Evolutionary conservation across 2,888 invertebrate species (phyloP).

Genomic region (Blastobasis adustella): DNA sequence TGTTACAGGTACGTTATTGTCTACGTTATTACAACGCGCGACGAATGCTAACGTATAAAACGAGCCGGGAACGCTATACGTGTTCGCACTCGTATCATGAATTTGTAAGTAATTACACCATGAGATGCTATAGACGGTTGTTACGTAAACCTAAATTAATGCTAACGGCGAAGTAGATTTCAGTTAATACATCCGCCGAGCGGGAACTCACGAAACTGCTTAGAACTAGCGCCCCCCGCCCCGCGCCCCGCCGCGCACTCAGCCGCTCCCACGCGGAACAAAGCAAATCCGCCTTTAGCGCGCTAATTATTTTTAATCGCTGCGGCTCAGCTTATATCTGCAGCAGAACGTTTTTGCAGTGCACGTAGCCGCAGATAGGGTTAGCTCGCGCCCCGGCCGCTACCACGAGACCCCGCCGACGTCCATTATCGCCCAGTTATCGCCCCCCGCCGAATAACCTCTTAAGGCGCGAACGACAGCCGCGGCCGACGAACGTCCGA

Average conservation of each 20-base stretch:
- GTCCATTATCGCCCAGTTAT: constrained; percentile 33
- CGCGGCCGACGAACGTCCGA: constrained; percentile 25
- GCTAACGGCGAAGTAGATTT: neutral
- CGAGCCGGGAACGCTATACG: too few relatives aligned
- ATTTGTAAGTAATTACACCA: neutral
- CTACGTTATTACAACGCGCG: too few relatives aligned
- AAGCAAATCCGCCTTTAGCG: constrained; percentile 36
- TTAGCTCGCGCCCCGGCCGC: constrained; percentile 16
- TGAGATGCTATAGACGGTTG: too few relatives aligned
- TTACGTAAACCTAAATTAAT: too few relatives aligned
- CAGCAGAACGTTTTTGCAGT: constrained; percentile 27
- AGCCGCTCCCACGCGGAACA: constrained; percentile 22
- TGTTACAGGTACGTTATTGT: too few relatives aligned
- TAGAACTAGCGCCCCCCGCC: constrained; percentile 19
- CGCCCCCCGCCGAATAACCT: constrained; percentile 28
- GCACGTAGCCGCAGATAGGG: constrained; percentile 16
- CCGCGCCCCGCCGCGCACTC: constrained; percentile 18
- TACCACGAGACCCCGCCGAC: constrained; percentile 24
- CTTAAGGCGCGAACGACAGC: constrained; percentile 33
- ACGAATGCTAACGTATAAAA: too few relatives aligned
- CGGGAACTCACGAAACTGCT: constrained; percentile 11
- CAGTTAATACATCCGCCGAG: neutral
- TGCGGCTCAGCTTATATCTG: constrained; percentile 32
- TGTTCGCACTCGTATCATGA: neutral
- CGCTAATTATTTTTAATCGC: constrained; percentile 60